phyloP scores from a whole-genome alignment of 2,797 vertebrate species.

The Melanotaenia trifasciata region DNA sequence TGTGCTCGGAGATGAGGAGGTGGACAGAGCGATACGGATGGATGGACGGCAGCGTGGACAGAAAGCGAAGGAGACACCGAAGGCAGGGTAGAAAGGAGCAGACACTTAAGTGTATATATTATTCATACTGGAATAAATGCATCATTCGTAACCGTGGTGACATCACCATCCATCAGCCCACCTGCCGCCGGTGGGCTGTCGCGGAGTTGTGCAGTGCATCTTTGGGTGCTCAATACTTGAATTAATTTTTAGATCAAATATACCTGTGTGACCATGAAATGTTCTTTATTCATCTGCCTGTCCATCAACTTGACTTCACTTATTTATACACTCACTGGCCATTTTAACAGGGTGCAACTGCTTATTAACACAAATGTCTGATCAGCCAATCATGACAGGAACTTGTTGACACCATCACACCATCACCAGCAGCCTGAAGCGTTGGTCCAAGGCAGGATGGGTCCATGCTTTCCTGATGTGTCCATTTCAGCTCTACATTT shows the following conservation, averaged over 20 bases:
- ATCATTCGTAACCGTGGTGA: constrained; percentile 45
- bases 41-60: constrained; percentile 35
- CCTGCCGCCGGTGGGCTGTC: background rate
- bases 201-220: background rate
- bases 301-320: background rate
- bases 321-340: no score
- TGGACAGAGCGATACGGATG: constrained; percentile 52
- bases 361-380: no score
- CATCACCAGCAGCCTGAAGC: no score
- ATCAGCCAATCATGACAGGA: no score
- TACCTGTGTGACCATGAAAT: background rate
- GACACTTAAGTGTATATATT: constrained; percentile 57
- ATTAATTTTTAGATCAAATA: background rate
- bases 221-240: background rate
- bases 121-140: constrained; percentile 65
- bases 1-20: constrained; percentile 58
- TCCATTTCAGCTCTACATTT: no score
- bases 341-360: no score
- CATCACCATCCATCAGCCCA: constrained; percentile 66
- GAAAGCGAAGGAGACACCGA: constrained; percentile 8
- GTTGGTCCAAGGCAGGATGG: no score
- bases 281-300: background rate
- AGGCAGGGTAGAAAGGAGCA: constrained; percentile 31
- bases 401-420: no score
- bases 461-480: no score